A percentile compares a stretch with the other conserved stretches of the same genome.
Conservation (phyloP, 2,888 invertebrate species). For the Stictocephala bisonia region DNA sequence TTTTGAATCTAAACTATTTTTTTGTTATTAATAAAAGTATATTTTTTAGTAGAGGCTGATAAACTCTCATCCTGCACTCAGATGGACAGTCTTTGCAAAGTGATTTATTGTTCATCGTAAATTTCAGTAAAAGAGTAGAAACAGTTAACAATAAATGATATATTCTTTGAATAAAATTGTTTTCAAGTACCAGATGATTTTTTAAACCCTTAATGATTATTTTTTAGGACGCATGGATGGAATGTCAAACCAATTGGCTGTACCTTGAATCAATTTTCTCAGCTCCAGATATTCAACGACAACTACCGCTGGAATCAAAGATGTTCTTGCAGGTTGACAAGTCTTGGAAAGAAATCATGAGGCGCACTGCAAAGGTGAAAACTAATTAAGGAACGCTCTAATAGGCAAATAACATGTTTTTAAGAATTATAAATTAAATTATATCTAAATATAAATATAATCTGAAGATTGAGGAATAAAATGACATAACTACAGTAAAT, state of each 20-base stretch:
- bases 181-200: too few relatives aligned
- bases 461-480: background rate
- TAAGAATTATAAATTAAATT: slow-evolving; percentile 14
- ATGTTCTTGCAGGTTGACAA: slow-evolving; percentile 89
- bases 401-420: background rate
- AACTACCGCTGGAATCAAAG: slow-evolving; percentile 90
- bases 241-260: slow-evolving; percentile 93
- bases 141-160: too few relatives aligned
- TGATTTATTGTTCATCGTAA: too few relatives aligned
- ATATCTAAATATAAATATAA: background rate
- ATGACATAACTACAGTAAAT: too few relatives aligned
- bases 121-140: too few relatives aligned
- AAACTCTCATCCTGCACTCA: too few relatives aligned
- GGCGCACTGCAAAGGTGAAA: slow-evolving; percentile 83
- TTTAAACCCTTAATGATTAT: too few relatives aligned
- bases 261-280: slow-evolving; percentile 95
- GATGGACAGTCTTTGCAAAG: too few relatives aligned
- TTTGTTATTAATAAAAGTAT: too few relatives aligned
- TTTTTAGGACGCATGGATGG: slow-evolving; percentile 85
- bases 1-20: too few relatives aligned
- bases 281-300: slow-evolving; percentile 93
- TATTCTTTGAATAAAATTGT: too few relatives aligned
- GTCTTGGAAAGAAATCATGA: slow-evolving; percentile 90
- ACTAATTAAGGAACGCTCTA: slow-evolving; percentile 51
- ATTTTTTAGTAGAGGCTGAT: too few relatives aligned